A percentile compares a stretch with the other conserved stretches of the same genome.
These are phyloP conservation scores for Ciconia maguari DNA, from an alignment of 2,113 vertebrate species.

Conservation along the genomic window DNA sequence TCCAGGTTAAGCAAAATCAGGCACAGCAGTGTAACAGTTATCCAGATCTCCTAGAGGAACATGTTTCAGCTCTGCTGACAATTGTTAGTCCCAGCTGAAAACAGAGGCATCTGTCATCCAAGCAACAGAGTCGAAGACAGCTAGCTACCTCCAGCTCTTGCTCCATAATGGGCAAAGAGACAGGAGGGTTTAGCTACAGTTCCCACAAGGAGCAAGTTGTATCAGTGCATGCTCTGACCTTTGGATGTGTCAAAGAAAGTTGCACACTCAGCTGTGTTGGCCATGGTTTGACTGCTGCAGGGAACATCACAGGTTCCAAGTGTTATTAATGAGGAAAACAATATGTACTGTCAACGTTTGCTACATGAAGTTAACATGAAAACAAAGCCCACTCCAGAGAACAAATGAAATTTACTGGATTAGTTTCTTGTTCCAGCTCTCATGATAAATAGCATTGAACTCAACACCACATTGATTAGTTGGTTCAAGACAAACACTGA, in stretches of 20 bases:
- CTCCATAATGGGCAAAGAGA: neutral
- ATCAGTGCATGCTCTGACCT: neutral
- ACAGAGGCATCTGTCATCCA: neutral
- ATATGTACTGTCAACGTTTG: neutral
- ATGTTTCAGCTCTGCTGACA: neutral
- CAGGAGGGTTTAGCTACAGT: neutral
- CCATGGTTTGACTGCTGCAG: neutral
- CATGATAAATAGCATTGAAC: slow-evolving; percentile 46
- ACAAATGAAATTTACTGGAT: slow-evolving; percentile 36
- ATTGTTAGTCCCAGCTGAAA: neutral
- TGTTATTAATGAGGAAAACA: slow-evolving; percentile 50
- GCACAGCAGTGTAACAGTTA: neutral
- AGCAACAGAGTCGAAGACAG: neutral
- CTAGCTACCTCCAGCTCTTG: neutral
- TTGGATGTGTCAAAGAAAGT: slow-evolving; percentile 20
- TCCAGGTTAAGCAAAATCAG: neutral
- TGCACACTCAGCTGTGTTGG: neutral
- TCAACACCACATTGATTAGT: slow-evolving; percentile 52
- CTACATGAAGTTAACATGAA: slow-evolving; percentile 31
- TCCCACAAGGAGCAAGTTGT: neutral
- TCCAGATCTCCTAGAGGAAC: neutral
- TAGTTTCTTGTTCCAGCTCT: slow-evolving; percentile 30
- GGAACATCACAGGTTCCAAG: slow-evolving; percentile 12
- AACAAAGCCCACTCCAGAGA: slow-evolving; percentile 42
- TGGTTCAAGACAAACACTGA: slow-evolving; percentile 45